Conservation (phyloP, 2,888 invertebrate species). For the Argyresthia albistria region DNA sequence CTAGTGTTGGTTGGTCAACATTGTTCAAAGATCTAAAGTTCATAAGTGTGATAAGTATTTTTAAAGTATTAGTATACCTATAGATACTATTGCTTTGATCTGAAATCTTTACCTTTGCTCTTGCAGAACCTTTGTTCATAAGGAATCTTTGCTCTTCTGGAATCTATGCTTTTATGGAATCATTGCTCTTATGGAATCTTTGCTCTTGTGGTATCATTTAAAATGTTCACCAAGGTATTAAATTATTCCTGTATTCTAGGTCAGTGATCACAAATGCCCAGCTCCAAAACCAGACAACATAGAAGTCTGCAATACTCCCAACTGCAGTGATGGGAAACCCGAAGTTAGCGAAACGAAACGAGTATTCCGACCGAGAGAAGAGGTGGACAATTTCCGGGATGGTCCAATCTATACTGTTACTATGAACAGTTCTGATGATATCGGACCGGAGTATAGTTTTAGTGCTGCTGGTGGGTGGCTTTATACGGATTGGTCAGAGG, state of each 20-base stretch:
- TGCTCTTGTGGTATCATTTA: too few relatives aligned
- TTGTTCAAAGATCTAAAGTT: too few relatives aligned
- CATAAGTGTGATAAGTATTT: too few relatives aligned
- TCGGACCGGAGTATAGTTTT: conserved; percentile 54
- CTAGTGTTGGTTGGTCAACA: too few relatives aligned
- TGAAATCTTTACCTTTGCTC: too few relatives aligned
- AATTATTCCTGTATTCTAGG: conserved; percentile 21
- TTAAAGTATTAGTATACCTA: too few relatives aligned
- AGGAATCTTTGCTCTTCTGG: too few relatives aligned
- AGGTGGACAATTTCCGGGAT: conserved; percentile 40
- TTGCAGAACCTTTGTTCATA: too few relatives aligned
- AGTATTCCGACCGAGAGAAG: conserved; percentile 21
- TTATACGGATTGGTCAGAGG: conserved; percentile 73
- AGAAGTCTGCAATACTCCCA: conserved; percentile 45
- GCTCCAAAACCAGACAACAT: conserved; percentile 36
- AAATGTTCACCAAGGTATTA: too few relatives aligned
- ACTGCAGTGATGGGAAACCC: conserved; percentile 25
- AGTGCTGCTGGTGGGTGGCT: conserved; percentile 64
- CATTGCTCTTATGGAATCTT: too few relatives aligned
- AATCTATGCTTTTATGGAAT: too few relatives aligned
- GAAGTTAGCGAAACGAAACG: neutral
- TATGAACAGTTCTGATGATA: conserved; percentile 43
- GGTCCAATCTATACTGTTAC: conserved; percentile 53
- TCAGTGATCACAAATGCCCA: conserved; percentile 53
- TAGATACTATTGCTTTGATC: too few relatives aligned